Conservation (phyloP, 2,888 invertebrate species). For the Antheraea assamensis region DNA sequence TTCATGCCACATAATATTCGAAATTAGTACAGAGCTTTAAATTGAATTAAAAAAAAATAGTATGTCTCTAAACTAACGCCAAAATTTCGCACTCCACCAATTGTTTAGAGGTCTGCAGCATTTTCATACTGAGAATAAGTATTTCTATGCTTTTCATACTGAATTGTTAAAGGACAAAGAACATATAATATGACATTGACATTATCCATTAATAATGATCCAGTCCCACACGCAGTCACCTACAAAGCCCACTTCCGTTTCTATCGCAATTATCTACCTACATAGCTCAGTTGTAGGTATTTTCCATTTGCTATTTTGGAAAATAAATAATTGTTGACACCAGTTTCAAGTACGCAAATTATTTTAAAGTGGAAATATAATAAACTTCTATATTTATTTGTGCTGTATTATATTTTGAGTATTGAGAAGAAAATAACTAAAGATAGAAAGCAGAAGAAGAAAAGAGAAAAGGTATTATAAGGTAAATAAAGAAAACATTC, state of each 20-base stretch:
- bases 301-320: neutral
- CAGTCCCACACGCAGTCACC: constrained; percentile 21
- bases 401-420: neutral
- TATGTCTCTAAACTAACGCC: neutral
- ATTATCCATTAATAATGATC: constrained; percentile 21
- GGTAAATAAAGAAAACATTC: too few relatives aligned
- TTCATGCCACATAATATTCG: neutral
- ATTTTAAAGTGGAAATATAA: neutral
- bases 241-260: constrained; percentile 17
- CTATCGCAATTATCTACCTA: constrained; percentile 20
- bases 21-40: neutral
- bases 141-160: neutral
- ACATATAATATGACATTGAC: constrained; percentile 23
- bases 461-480: too few relatives aligned
- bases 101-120: neutral
- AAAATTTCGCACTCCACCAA: neutral
- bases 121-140: neutral
- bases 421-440: neutral
- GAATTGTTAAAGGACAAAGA: neutral
- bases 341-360: neutral
- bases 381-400: neutral
- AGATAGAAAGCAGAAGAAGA: too few relatives aligned
- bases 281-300: neutral
- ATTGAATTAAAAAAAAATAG: too few relatives aligned
- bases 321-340: neutral